Percentiles rank a stretch among this genome's conserved stretches.
phyloP scores from a whole-genome alignment of 2,113 vertebrate genomes.

The Ibidorhyncha struthersii region DNA sequence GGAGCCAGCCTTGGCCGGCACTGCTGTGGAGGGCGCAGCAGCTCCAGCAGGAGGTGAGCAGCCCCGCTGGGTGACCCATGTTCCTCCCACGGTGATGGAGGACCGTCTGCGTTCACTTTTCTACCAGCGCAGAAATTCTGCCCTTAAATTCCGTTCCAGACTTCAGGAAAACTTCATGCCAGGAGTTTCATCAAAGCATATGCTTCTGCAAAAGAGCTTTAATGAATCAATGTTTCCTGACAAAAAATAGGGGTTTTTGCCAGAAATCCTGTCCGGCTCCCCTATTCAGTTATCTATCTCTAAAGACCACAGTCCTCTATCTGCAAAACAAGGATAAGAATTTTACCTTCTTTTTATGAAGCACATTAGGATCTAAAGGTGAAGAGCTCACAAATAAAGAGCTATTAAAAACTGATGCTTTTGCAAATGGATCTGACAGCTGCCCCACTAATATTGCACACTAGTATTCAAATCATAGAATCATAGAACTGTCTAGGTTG shows the following conservation, averaged over 20 bases:
- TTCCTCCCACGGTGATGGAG: accelerated
- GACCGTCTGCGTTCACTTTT: neutral
- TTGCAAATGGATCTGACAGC: neutral
- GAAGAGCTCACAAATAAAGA: neutral
- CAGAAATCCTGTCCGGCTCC: conserved; percentile 11
- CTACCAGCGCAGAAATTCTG: neutral
- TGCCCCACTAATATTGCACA: neutral
- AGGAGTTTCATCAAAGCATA: conserved; percentile 29
- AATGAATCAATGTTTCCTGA: conserved; percentile 33
- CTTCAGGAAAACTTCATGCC: neutral
- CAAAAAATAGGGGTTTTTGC: neutral
- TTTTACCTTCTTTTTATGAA: neutral
- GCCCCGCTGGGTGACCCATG: neutral
- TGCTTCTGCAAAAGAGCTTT: conserved; percentile 4
- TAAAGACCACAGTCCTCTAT: neutral
- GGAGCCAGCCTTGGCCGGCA: neutral
- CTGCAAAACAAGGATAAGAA: conserved; percentile 7
- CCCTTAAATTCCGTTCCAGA: neutral
- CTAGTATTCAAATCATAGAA: neutral
- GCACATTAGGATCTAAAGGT: neutral
- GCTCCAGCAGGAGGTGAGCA: neutral
- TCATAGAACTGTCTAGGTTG: no score
- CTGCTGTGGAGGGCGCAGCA: accelerated
- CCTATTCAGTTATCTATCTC: neutral
- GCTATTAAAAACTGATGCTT: neutral